Evolutionary conservation across 2,113 vertebrate genomes (phyloP).

Genomic region (Oenanthe oenanthe): DNA sequence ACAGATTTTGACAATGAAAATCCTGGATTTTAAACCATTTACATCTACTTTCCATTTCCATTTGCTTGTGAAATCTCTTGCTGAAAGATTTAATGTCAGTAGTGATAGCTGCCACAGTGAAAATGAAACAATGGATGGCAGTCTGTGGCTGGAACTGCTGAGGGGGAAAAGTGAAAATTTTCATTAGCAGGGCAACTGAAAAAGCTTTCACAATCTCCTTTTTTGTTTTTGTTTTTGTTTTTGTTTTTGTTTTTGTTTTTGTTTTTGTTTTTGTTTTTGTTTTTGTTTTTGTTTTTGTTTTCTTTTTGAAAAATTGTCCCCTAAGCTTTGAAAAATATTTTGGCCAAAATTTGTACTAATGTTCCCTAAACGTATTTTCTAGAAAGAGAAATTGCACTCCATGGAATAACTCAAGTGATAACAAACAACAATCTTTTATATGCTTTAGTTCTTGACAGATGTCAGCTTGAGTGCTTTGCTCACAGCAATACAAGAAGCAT

Average conservation of each 20-base stretch:
- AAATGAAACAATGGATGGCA: neutral
- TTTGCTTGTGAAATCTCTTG: neutral
- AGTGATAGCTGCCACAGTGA: neutral
- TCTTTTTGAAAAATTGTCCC: neutral
- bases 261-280: neutral
- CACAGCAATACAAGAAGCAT: neutral
- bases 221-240: neutral
- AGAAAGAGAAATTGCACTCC: neutral
- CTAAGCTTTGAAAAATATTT: neutral
- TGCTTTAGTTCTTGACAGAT: neutral
- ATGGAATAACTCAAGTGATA: neutral
- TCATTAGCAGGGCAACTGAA: neutral
- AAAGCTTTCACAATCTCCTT: neutral
- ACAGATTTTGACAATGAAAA: neutral
- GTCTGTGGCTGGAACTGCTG: neutral
- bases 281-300: neutral
- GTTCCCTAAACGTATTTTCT: neutral
- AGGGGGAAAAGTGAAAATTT: neutral
- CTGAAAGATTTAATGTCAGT: neutral
- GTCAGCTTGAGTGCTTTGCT: neutral
- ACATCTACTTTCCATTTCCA: neutral
- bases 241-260: neutral
- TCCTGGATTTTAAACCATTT: neutral
- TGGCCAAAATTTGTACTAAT: neutral
- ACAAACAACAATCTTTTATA: neutral